These are phyloP conservation scores for Henicopernis longicauda DNA, from an alignment of 2,113 vertebrate genomes.

Conservation along the genomic window DNA sequence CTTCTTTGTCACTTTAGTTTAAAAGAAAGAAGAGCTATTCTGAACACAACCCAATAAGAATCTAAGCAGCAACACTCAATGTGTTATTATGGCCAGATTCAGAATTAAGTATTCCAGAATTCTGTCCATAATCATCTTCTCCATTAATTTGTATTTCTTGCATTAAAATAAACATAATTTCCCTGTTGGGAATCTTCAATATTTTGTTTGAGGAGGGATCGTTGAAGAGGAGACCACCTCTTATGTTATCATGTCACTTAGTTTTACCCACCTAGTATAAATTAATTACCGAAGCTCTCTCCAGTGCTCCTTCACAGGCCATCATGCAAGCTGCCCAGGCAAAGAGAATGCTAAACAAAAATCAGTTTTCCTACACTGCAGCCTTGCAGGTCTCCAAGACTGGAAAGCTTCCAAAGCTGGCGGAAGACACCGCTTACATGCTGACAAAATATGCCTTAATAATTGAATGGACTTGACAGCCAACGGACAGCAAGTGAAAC, in stretches of 20 bases:
- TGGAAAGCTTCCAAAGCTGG: background rate
- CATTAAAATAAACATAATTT: background rate
- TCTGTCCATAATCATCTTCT: background rate
- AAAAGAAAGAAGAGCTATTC: background rate
- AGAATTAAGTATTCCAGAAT: background rate
- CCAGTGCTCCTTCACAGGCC: background rate
- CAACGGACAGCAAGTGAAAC: background rate
- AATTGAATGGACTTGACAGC: background rate
- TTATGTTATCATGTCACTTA: accelerated
- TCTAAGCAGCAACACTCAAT: background rate
- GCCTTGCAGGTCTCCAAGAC: background rate
- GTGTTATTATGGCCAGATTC: background rate
- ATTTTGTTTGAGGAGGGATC: background rate
- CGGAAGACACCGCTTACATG: background rate
- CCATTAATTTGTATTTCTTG: background rate
- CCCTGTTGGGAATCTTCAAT: background rate
- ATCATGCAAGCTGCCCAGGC: background rate
- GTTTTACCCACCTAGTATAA: background rate
- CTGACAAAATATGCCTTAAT: background rate
- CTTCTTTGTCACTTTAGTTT: background rate
- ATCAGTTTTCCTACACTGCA: background rate
- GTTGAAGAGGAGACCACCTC: background rate
- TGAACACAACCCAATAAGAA: background rate
- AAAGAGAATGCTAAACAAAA: background rate
- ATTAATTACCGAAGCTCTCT: background rate